phyloP scores from a whole-genome alignment of 2,113 vertebrate species.

The Anser cygnoides region DNA sequence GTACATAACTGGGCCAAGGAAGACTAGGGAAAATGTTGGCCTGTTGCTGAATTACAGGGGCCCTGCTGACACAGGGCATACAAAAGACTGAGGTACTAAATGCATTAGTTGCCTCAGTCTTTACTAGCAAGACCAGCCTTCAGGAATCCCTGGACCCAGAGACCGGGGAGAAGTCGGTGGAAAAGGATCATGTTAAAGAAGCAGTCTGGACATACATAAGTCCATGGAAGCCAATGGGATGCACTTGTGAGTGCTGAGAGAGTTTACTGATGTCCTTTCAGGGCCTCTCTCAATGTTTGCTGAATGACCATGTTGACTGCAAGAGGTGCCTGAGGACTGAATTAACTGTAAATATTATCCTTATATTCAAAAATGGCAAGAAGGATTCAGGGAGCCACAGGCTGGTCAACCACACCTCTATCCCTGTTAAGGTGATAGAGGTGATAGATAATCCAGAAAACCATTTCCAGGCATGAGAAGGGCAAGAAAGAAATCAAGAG shows the following conservation, averaged over 20 bases:
- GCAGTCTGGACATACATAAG: not conserved
- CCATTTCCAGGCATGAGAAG: not conserved
- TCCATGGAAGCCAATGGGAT: not conserved
- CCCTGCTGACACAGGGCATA: not conserved
- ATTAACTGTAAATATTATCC: not conserved
- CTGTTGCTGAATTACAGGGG: not conserved
- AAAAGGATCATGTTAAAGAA: not conserved
- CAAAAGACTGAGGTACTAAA: not conserved
- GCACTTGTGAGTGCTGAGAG: not conserved
- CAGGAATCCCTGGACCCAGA: not conserved
- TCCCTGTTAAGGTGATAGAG: not conserved
- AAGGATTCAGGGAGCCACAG: not conserved
- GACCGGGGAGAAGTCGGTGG: not conserved
- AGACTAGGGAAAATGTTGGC: not conserved
- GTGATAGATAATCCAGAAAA: not conserved
- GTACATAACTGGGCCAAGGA: not conserved
- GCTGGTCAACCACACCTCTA: not conserved
- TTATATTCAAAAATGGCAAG: not conserved
- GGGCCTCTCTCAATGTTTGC: not conserved
- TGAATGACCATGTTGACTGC: not conserved
- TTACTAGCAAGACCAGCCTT: not conserved
- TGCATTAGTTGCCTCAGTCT: not conserved
- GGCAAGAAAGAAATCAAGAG: not conserved
- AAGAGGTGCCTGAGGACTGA: not conserved
- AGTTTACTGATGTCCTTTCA: not conserved